phyloP scores from a whole-genome alignment of 1,140 invertebrate species.

The Magallana angulata region DNA sequence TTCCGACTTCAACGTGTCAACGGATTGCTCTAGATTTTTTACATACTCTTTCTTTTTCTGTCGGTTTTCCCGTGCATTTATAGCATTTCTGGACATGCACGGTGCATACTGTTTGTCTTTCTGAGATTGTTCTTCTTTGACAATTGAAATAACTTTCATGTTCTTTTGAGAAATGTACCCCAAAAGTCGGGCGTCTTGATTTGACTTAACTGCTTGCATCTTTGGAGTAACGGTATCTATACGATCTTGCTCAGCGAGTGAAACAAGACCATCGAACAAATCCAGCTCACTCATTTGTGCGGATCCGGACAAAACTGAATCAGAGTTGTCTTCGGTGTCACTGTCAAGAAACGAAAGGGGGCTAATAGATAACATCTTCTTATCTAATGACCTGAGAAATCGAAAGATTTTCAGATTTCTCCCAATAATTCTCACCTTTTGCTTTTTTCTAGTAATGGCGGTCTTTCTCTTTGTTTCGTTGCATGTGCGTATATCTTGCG shows the following conservation, averaged over 20 bases:
- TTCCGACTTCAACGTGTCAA: conserved; percentile 60
- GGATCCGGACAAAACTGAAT: not conserved
- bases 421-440: not conserved
- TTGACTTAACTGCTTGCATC: not conserved
- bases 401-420: not conserved
- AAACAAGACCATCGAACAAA: not conserved
- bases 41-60: conserved; percentile 76
- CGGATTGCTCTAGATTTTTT: conserved; percentile 67
- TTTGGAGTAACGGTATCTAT: not conserved
- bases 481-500: not conserved
- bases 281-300: not conserved
- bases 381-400: not conserved
- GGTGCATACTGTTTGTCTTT: not conserved
- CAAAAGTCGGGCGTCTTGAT: not conserved
- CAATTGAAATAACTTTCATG: not conserved
- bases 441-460: not conserved
- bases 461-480: not conserved
- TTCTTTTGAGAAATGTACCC: conserved; percentile 5
- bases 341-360: conserved; percentile 13
- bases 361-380: not conserved
- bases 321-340: not conserved
- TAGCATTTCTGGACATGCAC: conserved; percentile 70
- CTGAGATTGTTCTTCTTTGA: not conserved
- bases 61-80: conserved; percentile 72
- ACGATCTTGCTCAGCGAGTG: not conserved